These are phyloP conservation scores for Sebastes glaucus DNA, from an alignment of 2,797 vertebrate species.

Conservation along the genomic window DNA sequence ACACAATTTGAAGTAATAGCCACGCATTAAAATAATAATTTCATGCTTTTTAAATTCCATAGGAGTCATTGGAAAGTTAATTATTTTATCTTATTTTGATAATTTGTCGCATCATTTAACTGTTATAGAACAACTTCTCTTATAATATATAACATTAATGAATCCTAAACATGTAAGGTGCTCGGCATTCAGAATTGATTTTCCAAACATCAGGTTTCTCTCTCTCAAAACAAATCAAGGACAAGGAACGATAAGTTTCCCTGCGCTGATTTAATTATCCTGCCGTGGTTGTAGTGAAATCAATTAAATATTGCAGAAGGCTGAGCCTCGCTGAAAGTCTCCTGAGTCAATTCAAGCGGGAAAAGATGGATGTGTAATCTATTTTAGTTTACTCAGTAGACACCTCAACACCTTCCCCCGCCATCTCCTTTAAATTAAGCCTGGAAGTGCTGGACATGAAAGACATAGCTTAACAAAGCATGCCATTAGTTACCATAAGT, in stretches of 20 bases:
- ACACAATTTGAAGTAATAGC: neutral
- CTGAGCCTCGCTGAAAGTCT: neutral
- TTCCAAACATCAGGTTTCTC: neutral
- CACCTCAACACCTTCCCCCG: neutral
- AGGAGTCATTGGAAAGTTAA: accelerated
- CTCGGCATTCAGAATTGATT: neutral
- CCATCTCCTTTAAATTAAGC: neutral
- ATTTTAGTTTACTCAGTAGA: neutral
- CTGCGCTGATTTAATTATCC: neutral
- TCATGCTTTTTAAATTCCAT: neutral
- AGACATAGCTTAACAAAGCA: neutral
- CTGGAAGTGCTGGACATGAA: neutral
- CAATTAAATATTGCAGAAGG: neutral
- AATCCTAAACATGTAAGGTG: neutral
- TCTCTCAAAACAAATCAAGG: neutral
- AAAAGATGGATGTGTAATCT: neutral
- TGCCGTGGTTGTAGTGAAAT: neutral
- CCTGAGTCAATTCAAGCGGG: neutral
- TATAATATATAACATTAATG: neutral
- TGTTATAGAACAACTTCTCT: too few species aligned
- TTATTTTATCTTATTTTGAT: neutral
- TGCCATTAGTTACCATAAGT: neutral
- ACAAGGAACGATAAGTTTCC: neutral
- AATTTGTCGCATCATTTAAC: neutral
- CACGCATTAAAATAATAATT: neutral